These are phyloP conservation scores for Callithrix jacchus DNA, from an alignment of 2,113 vertebrate genomes.

Conservation along the genomic window DNA sequence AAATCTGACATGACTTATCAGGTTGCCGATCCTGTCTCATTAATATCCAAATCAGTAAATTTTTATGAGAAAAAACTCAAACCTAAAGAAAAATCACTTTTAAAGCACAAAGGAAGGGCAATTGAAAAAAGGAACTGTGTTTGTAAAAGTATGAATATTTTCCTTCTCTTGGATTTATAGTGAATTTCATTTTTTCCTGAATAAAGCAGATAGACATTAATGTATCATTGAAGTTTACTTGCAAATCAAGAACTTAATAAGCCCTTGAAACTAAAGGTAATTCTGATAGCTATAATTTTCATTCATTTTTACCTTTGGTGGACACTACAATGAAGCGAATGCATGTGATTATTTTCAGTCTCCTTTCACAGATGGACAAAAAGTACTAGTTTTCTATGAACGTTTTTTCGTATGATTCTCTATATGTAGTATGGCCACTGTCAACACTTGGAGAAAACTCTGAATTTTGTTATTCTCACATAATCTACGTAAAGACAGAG, in stretches of 20 bases:
- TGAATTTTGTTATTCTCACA: neutral
- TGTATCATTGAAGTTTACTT: neutral
- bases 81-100: neutral
- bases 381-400: neutral
- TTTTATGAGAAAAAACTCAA: neutral
- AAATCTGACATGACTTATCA: neutral
- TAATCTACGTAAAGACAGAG: neutral
- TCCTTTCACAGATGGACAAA: neutral
- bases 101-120: neutral
- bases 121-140: neutral
- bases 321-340: neutral
- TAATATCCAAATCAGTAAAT: neutral
- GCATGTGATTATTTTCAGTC: rapidly evolving
- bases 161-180: neutral
- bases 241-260: neutral
- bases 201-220: neutral
- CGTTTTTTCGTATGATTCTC: neutral
- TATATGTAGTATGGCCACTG: neutral
- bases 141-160: neutral
- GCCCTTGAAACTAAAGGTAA: neutral
- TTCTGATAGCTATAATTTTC: neutral
- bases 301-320: neutral
- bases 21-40: neutral
- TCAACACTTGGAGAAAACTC: neutral
- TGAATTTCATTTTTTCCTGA: neutral